phyloP scores from a whole-genome alignment of 2,113 vertebrate genomes.

The Hyperopisus bebe region DNA sequence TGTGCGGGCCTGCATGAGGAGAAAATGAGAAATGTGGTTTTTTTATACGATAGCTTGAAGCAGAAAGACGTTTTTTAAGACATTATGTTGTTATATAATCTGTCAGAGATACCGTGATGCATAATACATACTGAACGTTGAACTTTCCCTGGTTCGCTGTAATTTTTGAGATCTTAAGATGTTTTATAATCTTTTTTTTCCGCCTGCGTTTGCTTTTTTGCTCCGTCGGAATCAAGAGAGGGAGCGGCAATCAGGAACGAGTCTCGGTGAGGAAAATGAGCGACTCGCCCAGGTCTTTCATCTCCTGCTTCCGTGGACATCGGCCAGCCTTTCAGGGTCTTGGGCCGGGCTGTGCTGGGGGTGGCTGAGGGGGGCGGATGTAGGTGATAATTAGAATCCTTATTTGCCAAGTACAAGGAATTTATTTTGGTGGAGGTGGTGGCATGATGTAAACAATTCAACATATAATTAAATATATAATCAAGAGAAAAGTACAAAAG shows the following conservation, averaged over 20 bases:
- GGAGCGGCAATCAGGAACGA: not conserved
- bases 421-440: not conserved
- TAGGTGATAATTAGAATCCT: not conserved
- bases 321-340: not conserved
- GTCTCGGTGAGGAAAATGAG: not conserved
- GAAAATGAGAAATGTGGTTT: constrained; percentile 48
- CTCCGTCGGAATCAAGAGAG: not conserved
- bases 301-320: not conserved
- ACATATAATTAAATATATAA: not conserved
- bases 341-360: not conserved
- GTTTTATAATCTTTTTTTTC: constrained; percentile 9
- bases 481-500: not conserved
- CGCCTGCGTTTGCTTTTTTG: constrained; percentile 12
- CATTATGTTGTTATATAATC: constrained; percentile 59
- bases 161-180: constrained; percentile 14
- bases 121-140: constrained; percentile 45
- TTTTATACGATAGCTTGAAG: constrained; percentile 56
- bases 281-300: not conserved
- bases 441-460: not conserved
- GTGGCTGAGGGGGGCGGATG: not conserved
- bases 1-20: constrained; percentile 47
- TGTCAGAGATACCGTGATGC: constrained; percentile 45
- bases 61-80: constrained; percentile 54
- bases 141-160: constrained; percentile 26
- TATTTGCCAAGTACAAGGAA: not conserved